Base-by-base conservation (phyloP, 2,888 invertebrate species). In the Bellardia bayeri region DNA sequence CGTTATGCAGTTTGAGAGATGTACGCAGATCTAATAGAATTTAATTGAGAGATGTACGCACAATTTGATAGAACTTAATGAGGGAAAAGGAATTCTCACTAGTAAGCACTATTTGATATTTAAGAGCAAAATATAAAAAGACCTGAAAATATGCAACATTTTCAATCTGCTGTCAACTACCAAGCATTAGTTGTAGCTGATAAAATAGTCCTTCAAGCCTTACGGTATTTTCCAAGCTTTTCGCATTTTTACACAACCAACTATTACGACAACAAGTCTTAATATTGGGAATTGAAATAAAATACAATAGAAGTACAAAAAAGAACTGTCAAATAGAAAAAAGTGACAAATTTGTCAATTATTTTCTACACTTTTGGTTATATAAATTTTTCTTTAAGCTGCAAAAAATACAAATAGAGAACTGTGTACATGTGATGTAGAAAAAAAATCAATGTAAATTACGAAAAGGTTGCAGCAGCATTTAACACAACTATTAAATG, bases 281-380 rank as follows among this genome's bases (percentile, higher is more conserved):
- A 37, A 37, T 37, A 74, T 45, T 58, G 23, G 9, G 40, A 14
- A 58, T 69, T 61, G 75, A 75, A 75, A 58, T 49, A 68, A 82
- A 82, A 68, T 82, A 75, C 14, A 54, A 71, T 16, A 4, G 23
- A 11, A 4, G 45, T 13, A 45, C 11, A 45, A 54, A 42, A 64
- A n/a, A 45, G 69, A 83, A 85, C 30, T 80, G 69, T 75, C 82
- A 79, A 79, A 82, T 74, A 79, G 49, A 79, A 84, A 78, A 63
- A 63, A 75, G 69, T 82, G 82, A 75, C 74, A 86, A 82, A 82
- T 86, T 86, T 82, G 68, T 82, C 74, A 82, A 69, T 82, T 82
- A 72, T 54, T 82, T 66, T 74, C 64, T 45, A 33, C 42, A 42
- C 33, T 75, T 61, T 69, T 11, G 23, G n/a, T 69, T 40, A n/a